Base-by-base conservation (phyloP, 2,888 invertebrate species). In the Dascillus cervinus region DNA sequence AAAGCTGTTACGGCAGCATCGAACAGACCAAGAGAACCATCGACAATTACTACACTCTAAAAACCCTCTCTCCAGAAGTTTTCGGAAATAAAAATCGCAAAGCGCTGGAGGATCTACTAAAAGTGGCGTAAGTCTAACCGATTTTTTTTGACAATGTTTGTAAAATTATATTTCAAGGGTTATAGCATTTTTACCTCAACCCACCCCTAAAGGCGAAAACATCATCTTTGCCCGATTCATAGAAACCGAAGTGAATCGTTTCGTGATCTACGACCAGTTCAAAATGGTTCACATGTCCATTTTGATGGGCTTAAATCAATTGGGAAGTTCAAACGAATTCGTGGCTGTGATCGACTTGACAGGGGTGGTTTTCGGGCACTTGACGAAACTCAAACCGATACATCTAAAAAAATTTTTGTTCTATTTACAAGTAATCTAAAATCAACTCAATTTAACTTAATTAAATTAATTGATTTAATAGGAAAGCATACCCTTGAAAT, bases 21-120 rank as follows among this genome's bases (percentile, higher is more conserved):
- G 80, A 78, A 40, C 67, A 74, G 4, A 66, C 82, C 1, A 82
- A 82, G 53, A 67, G 69, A 26, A 76, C 79, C 4, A 65, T 83
- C 14, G 82, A 83, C 45, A 68, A 71, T 0, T 72, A 75, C 58
- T 74, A 70, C 44, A 79, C 79, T 0, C 62, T 76, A 3, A 71
- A 73, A 46, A 75, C 77, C 0, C 75, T 75, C 38, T 73, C 76
- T 44, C 71, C 71, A 1, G 73, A 72, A 41, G 69, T 77, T 51
- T 80, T 79, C n/a, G n/a, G n/a, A n/a, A n/a, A n/a, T n/a, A n/a
- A n/a, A n/a, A n/a, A n/a, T n/a, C n/a, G n/a, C n/a, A n/a, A n/a
- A n/a, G n/a, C n/a, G n/a, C n/a, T n/a, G n/a, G n/a, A n/a, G n/a
- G n/a, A n/a, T n/a, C n/a, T n/a, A n/a, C n/a, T n/a, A n/a, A n/a